These are phyloP conservation scores for Struthio camelus DNA, from an alignment of 2,113 vertebrate genomes.

Conservation along the genomic window DNA sequence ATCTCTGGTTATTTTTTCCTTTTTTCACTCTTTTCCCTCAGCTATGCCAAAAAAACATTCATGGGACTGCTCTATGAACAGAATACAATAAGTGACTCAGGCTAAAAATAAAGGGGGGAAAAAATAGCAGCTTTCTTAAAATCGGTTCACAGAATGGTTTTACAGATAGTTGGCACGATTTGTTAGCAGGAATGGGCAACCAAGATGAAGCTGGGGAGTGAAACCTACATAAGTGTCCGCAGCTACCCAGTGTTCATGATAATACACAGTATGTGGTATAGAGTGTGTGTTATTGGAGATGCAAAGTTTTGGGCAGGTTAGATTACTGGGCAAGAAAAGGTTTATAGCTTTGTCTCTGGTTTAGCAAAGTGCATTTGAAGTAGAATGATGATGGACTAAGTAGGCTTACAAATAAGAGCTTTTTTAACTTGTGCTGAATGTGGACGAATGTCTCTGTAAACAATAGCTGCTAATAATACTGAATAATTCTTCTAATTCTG, in stretches of 20 bases:
- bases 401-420: background rate
- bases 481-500: background rate
- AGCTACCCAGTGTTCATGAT: background rate
- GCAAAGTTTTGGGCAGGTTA: background rate
- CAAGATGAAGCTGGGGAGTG: background rate
- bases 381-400: background rate
- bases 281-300: background rate
- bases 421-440: constrained; percentile 25
- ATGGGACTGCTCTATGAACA: background rate
- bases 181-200: background rate
- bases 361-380: constrained; percentile 43
- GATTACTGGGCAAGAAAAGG: background rate
- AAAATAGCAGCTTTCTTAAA: background rate
- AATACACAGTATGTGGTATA: background rate
- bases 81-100: background rate
- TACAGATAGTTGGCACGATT: background rate
- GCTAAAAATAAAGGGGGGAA: background rate
- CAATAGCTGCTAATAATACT: background rate
- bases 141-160: background rate
- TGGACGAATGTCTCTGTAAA: constrained; percentile 18
- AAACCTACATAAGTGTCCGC: background rate
- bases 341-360: constrained; percentile 5
- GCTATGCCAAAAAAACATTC: background rate
- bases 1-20: background rate
- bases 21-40: background rate